Percentiles rank a stretch among this genome's conserved stretches.
These are phyloP conservation scores for Tetanocera ferruginea DNA, from an alignment of 2,888 invertebrate species.

Conservation along the genomic window DNA sequence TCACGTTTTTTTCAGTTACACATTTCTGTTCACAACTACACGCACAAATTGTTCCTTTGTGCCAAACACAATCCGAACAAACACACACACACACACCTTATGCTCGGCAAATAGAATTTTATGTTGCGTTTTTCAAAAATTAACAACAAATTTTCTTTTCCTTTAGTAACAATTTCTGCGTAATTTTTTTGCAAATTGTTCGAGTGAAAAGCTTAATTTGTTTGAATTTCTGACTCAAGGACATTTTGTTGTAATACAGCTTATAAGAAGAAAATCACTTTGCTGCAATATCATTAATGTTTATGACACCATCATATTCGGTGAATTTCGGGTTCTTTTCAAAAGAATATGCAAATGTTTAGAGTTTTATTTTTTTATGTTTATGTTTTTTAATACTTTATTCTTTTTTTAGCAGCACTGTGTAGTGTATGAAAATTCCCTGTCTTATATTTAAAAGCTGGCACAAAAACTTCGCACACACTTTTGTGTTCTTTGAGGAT, in stretches of 20 bases:
- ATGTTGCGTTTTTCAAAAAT: constrained; percentile 9
- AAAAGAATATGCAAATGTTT: constrained; percentile 5
- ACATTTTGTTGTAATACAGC: constrained; percentile 50
- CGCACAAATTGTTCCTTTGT: not conserved
- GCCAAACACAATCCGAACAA: not conserved
- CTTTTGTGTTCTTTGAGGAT: constrained; percentile 48
- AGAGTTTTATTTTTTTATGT: not conserved
- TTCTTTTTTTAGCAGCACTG: constrained; percentile 13
- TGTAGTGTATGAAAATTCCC: not conserved
- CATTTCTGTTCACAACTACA: not conserved
- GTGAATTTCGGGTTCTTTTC: not conserved
- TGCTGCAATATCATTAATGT: not conserved
- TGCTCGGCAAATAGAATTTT: not conserved
- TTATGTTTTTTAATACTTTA: not conserved
- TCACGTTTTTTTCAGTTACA: constrained; percentile 4
- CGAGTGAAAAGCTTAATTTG: constrained; percentile 61
- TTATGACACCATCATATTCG: constrained; percentile 12
- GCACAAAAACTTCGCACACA: constrained; percentile 40
- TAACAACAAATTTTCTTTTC: constrained; percentile 32
- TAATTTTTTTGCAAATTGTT: constrained; percentile 57
- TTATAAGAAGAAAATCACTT: constrained; percentile 12
- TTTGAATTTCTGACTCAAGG: constrained; percentile 62
- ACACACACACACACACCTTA: not conserved
- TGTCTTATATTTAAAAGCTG: constrained; percentile 2
- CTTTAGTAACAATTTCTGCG: constrained; percentile 51